Base-by-base conservation (phyloP, 2,797 vertebrate genomes). In the Natrix natrix region DNA sequence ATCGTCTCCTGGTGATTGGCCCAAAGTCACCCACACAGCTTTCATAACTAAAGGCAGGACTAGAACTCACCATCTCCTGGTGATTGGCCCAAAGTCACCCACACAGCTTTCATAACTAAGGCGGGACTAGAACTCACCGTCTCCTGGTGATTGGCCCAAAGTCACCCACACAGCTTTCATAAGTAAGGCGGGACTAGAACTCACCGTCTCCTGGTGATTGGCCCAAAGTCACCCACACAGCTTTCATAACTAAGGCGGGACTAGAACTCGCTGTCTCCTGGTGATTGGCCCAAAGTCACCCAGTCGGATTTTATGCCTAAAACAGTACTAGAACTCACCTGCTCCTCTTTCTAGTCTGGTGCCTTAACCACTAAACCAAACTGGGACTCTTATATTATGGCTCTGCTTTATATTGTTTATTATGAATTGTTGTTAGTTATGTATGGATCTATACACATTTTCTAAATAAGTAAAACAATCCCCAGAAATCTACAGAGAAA, bases 241-340 rank as follows among this genome's bases (percentile, higher is more conserved):
- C 5, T n/a, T n/a, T n/a, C n/a, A n/a, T n/a, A n/a, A n/a, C 20
- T 20, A 20, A 59, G 57, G 57, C 5, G 1, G 17, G 57, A 59
- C 57, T 59, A 59, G 59, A 60, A 60, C 59, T 60, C 59, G 7
- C 61, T 0, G 7, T 60, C 26, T 63, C 24, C 61, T 26, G 24
- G 10, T 28, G 63, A n/a, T 6, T 66, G 28, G 28, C 5, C 28
- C 12, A 66, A 66, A 66, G 63, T 66, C 63, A 66, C 63, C 28
- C 28, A n/a, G 26, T 0, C 26, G 0, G 3, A 1, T 12, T 63
- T 63, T 11, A 26, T 1, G 12, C 4, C 12, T 66, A 13, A 66
- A 13, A 13, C 28, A 5, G 5, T 1, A 66, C 63, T 66, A 11
- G 28, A 66, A 66, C 63, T 66, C 63, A n/a, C 12, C 5, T 13